Evolutionary conservation across 2,113 vertebrate species (phyloP), one percentile per base, ranked within the genome.

Genomic region (Rhipidura dahli): DNA sequence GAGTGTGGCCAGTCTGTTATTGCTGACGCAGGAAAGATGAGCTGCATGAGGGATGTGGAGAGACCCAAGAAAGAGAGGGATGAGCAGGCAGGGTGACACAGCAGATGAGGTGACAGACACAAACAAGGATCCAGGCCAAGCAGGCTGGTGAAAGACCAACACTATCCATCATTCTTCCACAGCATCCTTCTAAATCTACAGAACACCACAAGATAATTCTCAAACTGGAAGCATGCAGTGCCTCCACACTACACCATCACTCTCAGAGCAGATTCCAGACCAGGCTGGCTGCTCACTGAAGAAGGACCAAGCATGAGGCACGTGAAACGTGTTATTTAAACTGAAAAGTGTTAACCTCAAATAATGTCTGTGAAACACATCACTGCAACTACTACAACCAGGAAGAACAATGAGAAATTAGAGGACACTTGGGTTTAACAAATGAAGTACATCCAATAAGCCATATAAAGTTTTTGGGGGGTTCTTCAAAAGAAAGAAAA

Each of bases 251-350:
- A 11, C 1, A 37, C 10, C 42, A 76, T 6, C 6, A 0, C 37
- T 21, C 44, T 15, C 15, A 21, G 47, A 40, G 49, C 18, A 28
- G 30, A n/a, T 7, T 66, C 60, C 73, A 28, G 35, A 18, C 5
- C 54, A 69, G 47, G 35, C 14, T 69, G 64, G 59, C 15, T 4
- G 3, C 13, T 42, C 54, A 3, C 51, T 37, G 40, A 20, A 61
- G 47, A 42, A 73, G 50, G 27, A 54, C 27, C 35, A 51, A 39
- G 39, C 7, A 4, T 0, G 27, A 81, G 50, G 28, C 23, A 39
- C 13, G 3, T 1, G 5, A 59, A 49, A 69, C 2, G 1, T 0
- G 0, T 28, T 20, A 86, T 13, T 56, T 31, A 51, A 65, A 40
- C 12, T 77, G 40, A 5, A 7, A 89, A 66, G 61, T 3, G 5